Percentiles rank a stretch among this genome's conserved stretches.
Conservation (phyloP, 2,113 vertebrate genomes). For the Ptychochromis oligacanthus region DNA sequence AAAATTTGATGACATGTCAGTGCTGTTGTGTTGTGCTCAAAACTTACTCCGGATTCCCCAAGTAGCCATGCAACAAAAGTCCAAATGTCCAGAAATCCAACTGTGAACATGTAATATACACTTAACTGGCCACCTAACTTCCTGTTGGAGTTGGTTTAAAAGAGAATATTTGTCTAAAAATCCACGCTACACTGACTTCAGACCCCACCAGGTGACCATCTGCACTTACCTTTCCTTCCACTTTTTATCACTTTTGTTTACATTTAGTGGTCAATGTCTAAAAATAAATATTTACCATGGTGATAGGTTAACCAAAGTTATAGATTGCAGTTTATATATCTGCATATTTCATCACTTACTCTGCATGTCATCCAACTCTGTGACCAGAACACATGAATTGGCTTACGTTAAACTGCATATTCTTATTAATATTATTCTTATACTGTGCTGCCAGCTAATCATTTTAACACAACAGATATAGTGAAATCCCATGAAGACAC, state of each 20-base stretch:
- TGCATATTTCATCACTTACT: not conserved
- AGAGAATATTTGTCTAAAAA: not conserved
- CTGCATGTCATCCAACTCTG: not conserved
- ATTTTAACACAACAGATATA: not conserved
- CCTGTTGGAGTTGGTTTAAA: not conserved
- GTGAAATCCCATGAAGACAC: not conserved
- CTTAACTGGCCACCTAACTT: not conserved
- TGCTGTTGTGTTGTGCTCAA: not conserved
- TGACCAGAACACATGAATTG: not conserved
- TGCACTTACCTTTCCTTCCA: not conserved
- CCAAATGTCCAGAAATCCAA: not conserved
- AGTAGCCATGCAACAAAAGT: not conserved
- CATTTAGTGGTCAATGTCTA: not conserved
- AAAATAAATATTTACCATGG: no score
- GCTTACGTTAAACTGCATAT: not conserved
- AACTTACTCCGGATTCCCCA: not conserved
- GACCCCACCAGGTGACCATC: not conserved
- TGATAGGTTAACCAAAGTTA: not conserved
- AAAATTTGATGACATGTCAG: not conserved
- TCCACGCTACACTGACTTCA: not conserved
- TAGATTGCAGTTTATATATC: not conserved
- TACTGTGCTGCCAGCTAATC: not conserved
- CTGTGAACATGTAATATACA: not conserved
- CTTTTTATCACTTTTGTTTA: not conserved
- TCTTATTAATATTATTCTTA: no score